phyloP scores from a whole-genome alignment of 2,113 vertebrate species.

The Solenodon paradoxus region DNA sequence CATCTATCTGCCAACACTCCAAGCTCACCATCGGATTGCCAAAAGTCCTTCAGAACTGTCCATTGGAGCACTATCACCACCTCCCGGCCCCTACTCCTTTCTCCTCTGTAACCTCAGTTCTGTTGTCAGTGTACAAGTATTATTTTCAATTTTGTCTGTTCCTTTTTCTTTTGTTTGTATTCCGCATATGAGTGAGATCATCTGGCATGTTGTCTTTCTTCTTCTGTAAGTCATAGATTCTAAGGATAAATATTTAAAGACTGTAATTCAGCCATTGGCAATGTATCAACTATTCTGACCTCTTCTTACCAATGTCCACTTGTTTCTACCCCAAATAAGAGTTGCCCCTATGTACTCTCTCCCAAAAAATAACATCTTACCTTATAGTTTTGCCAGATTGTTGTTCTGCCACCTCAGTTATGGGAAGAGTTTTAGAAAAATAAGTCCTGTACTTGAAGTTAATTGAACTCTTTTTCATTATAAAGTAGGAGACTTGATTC shows the following conservation, averaged over 20 bases:
- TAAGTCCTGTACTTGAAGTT: neutral
- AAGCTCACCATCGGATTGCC: too few relatives aligned
- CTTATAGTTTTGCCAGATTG: neutral
- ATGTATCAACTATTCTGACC: neutral
- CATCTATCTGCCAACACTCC: too few relatives aligned
- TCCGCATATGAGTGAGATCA: too few relatives aligned
- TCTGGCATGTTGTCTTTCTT: too few relatives aligned
- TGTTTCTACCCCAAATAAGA: neutral
- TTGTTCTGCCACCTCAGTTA: neutral
- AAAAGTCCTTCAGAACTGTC: too few relatives aligned
- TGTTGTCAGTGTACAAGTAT: too few relatives aligned
- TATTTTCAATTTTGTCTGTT: too few relatives aligned
- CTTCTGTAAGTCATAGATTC: too few relatives aligned
- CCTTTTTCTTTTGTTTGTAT: too few relatives aligned
- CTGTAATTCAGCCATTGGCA: neutral
- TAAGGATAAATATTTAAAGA: neutral
- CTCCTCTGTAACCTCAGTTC: too few relatives aligned
- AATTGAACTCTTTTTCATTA: neutral
- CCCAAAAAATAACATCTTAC: neutral
- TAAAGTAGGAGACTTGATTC: neutral
- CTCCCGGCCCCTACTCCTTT: too few relatives aligned
- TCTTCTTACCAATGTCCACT: neutral
- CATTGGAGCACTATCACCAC: too few relatives aligned
- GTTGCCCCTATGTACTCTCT: neutral
- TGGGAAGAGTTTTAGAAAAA: neutral